Conservation (phyloP, 2,113 vertebrate genomes). For the Nerophis lumbriciformis region DNA sequence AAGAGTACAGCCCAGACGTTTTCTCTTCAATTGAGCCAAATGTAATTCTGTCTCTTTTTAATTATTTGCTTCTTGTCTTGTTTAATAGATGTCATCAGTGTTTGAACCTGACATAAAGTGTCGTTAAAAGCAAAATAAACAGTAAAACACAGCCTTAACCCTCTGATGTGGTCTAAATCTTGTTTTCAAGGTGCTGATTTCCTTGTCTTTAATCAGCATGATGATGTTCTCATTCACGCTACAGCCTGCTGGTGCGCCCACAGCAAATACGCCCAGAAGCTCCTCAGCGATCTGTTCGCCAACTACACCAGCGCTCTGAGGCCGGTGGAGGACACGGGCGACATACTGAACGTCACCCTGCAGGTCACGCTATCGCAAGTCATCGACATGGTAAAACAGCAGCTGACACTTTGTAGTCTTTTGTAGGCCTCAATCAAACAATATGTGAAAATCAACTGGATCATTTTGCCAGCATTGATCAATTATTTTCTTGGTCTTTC, state of each 20-base stretch:
- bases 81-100: no score
- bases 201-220: neutral
- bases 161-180: neutral
- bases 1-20: no score
- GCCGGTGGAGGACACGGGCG: constrained; percentile 83
- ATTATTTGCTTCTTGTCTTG: no score
- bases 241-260: constrained; percentile 73
- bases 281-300: constrained; percentile 79
- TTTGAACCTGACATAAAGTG: no score
- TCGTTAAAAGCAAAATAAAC: no score
- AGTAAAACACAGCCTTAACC: no score
- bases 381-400: constrained; percentile 83
- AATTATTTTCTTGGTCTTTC: no score
- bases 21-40: no score
- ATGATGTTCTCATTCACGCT: constrained; percentile 4
- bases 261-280: constrained; percentile 78
- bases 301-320: constrained; percentile 85
- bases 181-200: neutral
- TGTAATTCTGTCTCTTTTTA: no score
- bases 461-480: no score
- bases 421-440: no score
- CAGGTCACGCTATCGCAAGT: constrained; percentile 89
- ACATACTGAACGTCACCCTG: constrained; percentile 82
- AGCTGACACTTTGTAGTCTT: neutral
- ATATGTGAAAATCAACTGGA: no score